Conservation (phyloP, 2,888 invertebrate genomes). For the Cetonia aurata region DNA sequence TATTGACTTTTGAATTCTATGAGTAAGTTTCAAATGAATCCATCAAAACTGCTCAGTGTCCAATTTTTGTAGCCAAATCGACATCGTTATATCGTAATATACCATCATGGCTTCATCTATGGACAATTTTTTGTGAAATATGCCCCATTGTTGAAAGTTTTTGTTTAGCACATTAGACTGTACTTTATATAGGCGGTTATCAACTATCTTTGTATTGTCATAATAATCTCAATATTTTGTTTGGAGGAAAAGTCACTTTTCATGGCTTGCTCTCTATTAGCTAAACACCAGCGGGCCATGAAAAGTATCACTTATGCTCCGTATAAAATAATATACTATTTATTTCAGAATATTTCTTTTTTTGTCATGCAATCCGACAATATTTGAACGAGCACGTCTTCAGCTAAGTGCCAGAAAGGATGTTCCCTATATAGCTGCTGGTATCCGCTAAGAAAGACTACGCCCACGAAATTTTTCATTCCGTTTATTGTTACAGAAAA, state of each 20-base stretch:
- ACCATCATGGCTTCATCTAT: conserved; percentile 2
- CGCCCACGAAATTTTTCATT: not conserved
- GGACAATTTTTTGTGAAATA: not conserved
- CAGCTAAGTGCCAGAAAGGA: not conserved
- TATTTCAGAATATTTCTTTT: not conserved
- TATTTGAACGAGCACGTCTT: not conserved
- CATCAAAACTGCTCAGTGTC: not conserved
- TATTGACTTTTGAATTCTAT: not conserved
- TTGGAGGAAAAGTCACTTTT: too few species aligned
- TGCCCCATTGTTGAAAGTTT: not conserved
- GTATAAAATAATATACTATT: not conserved
- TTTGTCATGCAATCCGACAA: not conserved
- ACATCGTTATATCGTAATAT: conserved; percentile 1
- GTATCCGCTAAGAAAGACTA: not conserved
- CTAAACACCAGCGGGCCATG: too few species aligned
- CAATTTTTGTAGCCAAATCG: conserved; percentile 4
- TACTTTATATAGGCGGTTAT: conserved; percentile 1
- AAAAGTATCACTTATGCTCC: too few species aligned
- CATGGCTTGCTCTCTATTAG: too few species aligned
- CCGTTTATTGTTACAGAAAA: not conserved
- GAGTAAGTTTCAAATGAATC: conserved; percentile 2
- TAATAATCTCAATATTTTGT: not conserved
- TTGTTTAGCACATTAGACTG: not conserved
- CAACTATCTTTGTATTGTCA: conserved; percentile 1
- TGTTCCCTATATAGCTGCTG: not conserved